Percentiles rank a stretch among this genome's conserved stretches.
Evolutionary conservation across 2,113 vertebrate species (phyloP).

Genomic region (Epinephelus moara): DNA sequence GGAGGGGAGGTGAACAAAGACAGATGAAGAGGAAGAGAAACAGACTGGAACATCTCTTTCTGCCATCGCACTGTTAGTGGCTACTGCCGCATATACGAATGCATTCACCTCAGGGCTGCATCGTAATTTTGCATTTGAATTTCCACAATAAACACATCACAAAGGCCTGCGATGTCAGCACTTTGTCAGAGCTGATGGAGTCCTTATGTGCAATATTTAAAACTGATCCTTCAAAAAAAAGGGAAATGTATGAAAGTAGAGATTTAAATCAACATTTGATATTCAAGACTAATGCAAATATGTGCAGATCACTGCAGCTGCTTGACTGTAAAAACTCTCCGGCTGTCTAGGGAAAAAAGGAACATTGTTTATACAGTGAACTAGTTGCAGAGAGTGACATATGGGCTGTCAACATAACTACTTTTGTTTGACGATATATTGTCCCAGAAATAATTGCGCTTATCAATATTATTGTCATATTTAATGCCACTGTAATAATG

Average conservation of each 20-base stretch:
- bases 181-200: constrained; percentile 6
- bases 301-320: constrained; percentile 17
- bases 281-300: constrained; percentile 26
- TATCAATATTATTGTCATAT: no score
- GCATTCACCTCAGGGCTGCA: constrained; percentile 15
- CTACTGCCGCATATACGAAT: constrained; percentile 19
- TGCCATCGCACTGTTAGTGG: constrained; percentile 21
- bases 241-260: background rate
- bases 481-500: no score
- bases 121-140: background rate
- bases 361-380: background rate
- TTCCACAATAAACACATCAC: constrained; percentile 30
- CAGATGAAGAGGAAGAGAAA: constrained; percentile 85
- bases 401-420: background rate
- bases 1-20: constrained; percentile 83
- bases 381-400: background rate
- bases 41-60: constrained; percentile 80
- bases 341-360: background rate
- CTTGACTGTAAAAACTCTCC: background rate
- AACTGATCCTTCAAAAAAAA: background rate
- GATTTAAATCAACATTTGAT: constrained; percentile 33
- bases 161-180: constrained; percentile 1
- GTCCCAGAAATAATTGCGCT: no score
- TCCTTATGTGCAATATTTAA: background rate
- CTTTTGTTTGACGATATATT: no score